These are phyloP conservation scores for Naso thynnoides DNA, from an alignment of 2,797 vertebrate species.

Conservation along the genomic window DNA sequence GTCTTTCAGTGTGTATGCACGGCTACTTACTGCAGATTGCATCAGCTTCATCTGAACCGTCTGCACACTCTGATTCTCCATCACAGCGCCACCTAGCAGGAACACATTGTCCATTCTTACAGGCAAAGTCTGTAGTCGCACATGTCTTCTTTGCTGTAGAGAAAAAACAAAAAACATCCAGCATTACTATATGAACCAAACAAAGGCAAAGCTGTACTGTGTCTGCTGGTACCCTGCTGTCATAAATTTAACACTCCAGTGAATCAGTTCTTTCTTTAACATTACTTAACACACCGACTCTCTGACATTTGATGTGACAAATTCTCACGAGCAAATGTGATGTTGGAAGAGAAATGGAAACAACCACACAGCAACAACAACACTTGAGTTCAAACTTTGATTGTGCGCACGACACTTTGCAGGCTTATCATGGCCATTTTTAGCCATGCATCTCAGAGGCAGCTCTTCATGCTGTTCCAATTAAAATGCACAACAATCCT, in stretches of 20 bases:
- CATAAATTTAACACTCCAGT: not conserved
- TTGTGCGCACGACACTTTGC: too few relatives aligned
- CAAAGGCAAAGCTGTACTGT: not conserved
- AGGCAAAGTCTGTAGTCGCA: slow-evolving; percentile 93
- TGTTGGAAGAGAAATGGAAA: not conserved
- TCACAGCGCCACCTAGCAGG: slow-evolving; percentile 95
- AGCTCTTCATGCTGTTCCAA: too few relatives aligned
- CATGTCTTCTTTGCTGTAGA: slow-evolving; percentile 94
- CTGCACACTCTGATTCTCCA: slow-evolving; percentile 93
- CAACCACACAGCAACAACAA: not conserved
- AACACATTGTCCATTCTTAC: slow-evolving; percentile 95
- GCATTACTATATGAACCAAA: not conserved
- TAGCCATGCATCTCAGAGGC: not conserved
- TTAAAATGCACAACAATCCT: too few relatives aligned
- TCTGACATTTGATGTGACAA: not conserved
- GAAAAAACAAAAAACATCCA: slow-evolving; percentile 41
- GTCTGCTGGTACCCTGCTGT: not conserved
- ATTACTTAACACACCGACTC: not conserved
- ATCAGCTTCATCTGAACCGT: slow-evolving; percentile 94
- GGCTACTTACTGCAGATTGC: slow-evolving; percentile 93
- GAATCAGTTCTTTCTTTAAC: not conserved
- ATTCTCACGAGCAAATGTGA: not conserved
- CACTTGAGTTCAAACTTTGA: slow-evolving; percentile 14
- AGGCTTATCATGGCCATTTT: too few relatives aligned
- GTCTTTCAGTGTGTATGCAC: slow-evolving; percentile 2